Conservation (phyloP, 2,797 vertebrate species). For the Nannoperca australis region DNA sequence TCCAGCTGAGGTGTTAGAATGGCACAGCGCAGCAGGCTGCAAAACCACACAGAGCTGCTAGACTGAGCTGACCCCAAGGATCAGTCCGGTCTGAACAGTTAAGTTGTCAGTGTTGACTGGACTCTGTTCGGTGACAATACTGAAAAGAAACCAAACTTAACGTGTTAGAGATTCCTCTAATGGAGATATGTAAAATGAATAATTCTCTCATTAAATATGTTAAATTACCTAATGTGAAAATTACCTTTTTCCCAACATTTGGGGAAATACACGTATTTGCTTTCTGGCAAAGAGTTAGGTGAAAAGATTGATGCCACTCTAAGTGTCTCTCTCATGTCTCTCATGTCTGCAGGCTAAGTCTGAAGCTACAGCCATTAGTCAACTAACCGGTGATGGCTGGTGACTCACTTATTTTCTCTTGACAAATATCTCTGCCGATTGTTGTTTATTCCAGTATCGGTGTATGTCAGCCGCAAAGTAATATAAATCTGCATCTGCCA, state of each 20-base stretch:
- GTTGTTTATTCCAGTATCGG: too few relatives aligned
- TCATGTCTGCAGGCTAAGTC: background rate
- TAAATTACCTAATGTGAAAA: background rate
- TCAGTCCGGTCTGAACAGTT: constrained; percentile 4
- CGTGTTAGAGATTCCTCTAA: background rate
- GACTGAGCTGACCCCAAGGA: constrained; percentile 46
- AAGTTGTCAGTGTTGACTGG: background rate
- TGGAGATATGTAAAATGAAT: background rate
- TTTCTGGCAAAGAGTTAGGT: background rate
- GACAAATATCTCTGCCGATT: background rate
- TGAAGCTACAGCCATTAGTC: background rate
- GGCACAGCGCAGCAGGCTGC: constrained; percentile 41
- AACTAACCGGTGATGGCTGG: background rate
- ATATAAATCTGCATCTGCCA: too few relatives aligned
- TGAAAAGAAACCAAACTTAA: background rate
- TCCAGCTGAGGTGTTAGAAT: constrained; percentile 66
- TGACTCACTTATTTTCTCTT: background rate
- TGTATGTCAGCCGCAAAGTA: too few relatives aligned
- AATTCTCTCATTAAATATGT: background rate
- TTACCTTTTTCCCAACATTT: background rate
- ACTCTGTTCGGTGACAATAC: background rate
- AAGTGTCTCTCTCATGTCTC: background rate
- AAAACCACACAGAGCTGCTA: constrained; percentile 41
- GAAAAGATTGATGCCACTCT: background rate
- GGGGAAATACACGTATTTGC: background rate